A percentile compares a stretch with the other conserved stretches of the same genome.
Conservation (phyloP, 1,140 invertebrate species). For the Orius insidiosus region DNA sequence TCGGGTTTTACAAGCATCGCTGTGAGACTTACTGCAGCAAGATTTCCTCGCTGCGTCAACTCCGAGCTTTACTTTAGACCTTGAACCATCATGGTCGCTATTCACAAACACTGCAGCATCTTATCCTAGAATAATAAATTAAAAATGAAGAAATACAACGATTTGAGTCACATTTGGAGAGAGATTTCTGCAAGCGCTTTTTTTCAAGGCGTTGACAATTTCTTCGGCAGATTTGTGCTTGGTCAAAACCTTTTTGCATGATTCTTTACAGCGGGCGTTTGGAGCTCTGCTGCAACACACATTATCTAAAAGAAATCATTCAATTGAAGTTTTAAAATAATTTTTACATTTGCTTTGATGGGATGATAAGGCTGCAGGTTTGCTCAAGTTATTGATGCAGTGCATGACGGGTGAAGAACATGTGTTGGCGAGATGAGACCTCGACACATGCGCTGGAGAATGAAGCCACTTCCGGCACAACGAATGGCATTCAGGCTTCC, state of each 20-base stretch:
- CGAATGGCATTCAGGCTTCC: slow-evolving; percentile 32
- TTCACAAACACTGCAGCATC: slow-evolving; percentile 43
- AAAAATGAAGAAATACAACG: background rate
- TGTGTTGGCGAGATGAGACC: slow-evolving; percentile 36
- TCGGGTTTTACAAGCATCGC: slow-evolving; percentile 48
- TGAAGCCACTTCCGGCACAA: slow-evolving; percentile 42
- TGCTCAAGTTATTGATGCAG: slow-evolving; percentile 36
- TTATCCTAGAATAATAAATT: slow-evolving; percentile 27
- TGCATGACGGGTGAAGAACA: slow-evolving; percentile 41
- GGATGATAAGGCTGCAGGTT: slow-evolving; percentile 45
- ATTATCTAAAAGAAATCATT: slow-evolving; percentile 36
- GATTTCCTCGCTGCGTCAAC: slow-evolving; percentile 73
- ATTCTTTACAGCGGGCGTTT: slow-evolving; percentile 43
- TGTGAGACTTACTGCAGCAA: slow-evolving; percentile 60
- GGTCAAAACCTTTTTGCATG: slow-evolving; percentile 44
- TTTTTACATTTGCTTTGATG: slow-evolving; percentile 26
- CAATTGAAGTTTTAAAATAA: no score
- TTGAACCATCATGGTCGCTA: slow-evolving; percentile 24
- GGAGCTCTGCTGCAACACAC: slow-evolving; percentile 64
- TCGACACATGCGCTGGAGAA: slow-evolving; percentile 31
- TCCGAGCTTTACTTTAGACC: slow-evolving; percentile 24
- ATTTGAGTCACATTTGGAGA: background rate
- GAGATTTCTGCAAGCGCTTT: slow-evolving; percentile 40
- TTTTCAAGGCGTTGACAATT: slow-evolving; percentile 46
- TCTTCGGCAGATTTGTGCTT: slow-evolving; percentile 41